Percentiles rank a stretch among this genome's conserved stretches.
phyloP scores from a whole-genome alignment of 2,888 invertebrate genomes.

The Nowickia ferox region DNA sequence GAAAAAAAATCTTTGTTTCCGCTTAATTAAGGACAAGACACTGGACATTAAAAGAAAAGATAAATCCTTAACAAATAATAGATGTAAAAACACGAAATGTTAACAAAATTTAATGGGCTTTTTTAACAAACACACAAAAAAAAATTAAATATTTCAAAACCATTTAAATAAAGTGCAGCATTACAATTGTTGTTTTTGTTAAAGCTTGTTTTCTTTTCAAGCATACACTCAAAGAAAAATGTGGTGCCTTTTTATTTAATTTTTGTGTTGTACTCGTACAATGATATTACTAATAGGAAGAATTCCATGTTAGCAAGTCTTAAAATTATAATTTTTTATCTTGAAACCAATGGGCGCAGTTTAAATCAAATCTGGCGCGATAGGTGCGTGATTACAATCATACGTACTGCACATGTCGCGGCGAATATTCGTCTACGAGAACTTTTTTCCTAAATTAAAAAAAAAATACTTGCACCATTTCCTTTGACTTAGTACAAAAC shows the following conservation, averaged over 20 bases:
- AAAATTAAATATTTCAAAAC: neutral
- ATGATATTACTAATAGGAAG: too few relatives aligned
- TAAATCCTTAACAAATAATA: slow-evolving; percentile 61
- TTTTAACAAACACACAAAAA: slow-evolving; percentile 29
- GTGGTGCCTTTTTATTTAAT: neutral
- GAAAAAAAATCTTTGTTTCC: slow-evolving; percentile 54
- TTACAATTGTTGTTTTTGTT: slow-evolving; percentile 67
- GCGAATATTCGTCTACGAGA: too few relatives aligned
- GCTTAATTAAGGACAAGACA: slow-evolving; percentile 56
- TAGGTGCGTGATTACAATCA: too few relatives aligned
- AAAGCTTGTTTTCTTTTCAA: slow-evolving; percentile 7
- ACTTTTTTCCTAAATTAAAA: too few relatives aligned
- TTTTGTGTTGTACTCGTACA: neutral
- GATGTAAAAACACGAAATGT: slow-evolving; percentile 20
- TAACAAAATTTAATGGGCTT: slow-evolving; percentile 55
- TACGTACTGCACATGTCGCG: too few relatives aligned
- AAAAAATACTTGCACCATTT: too few relatives aligned
- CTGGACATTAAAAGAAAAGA: slow-evolving; percentile 43
- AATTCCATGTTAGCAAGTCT: too few relatives aligned
- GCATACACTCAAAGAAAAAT: slow-evolving; percentile 47
- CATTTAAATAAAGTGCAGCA: slow-evolving; percentile 57
- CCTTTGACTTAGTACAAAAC: too few relatives aligned
- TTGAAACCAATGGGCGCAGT: too few relatives aligned
- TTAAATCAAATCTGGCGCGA: too few relatives aligned
- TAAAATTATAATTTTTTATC: too few relatives aligned